Conservation (phyloP, 2,797 vertebrate genomes). For the Todus mexicanus region DNA sequence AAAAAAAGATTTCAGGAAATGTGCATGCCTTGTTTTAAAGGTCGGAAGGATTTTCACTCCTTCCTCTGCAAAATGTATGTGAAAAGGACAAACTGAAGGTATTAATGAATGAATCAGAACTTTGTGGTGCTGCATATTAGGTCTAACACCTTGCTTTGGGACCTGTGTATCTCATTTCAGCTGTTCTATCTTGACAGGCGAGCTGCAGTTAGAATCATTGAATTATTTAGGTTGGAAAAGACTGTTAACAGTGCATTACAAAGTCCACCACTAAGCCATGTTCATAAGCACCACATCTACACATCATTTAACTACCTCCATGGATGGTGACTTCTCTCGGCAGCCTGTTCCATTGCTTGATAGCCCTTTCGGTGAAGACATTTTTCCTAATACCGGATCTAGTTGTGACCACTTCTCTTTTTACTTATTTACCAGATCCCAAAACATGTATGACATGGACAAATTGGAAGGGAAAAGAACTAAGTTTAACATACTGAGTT, state of each 20-base stretch:
- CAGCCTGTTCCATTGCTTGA: too few species aligned
- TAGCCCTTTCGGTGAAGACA: neutral
- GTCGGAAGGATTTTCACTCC: neutral
- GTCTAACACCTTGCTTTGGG: neutral
- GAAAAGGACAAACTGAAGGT: neutral
- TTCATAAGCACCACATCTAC: too few species aligned
- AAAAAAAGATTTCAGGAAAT: neutral
- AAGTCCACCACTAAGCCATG: too few species aligned
- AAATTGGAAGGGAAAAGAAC: too few species aligned
- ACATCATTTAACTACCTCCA: too few species aligned
- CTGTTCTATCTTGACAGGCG: neutral
- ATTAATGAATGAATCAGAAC: neutral
- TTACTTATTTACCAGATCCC: neutral
- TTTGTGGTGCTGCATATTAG: neutral
- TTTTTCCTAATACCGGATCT: neutral
- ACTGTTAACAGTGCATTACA: neutral
- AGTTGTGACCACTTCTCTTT: neutral
- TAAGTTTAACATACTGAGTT: accelerated
- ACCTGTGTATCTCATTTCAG: accelerated
- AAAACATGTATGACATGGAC: accelerated
- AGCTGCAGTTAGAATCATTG: neutral
- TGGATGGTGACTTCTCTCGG: too few species aligned
- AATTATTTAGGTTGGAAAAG: neutral
- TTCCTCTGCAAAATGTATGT: neutral
- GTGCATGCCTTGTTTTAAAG: neutral